Evolutionary conservation across 2,797 vertebrate genomes (phyloP), one percentile per base, ranked within the genome.

Genomic region (Atherinosoma microstoma): DNA sequence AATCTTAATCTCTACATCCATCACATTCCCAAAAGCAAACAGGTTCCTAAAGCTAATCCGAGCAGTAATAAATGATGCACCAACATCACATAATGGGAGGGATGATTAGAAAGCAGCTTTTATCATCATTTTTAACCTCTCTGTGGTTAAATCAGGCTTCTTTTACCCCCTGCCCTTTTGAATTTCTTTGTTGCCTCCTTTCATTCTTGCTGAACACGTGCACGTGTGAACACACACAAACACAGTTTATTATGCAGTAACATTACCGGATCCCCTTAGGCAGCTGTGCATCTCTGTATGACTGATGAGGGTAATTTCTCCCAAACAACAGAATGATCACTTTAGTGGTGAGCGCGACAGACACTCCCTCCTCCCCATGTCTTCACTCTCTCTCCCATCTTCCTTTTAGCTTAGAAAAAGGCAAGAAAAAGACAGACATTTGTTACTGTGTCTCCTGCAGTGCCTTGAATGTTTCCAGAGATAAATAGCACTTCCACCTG

Each of bases 231-330:
- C 75, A 66, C 73, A 79, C 87, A 89, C 83, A 88, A 65, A 84
- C 82, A 87, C 76, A 82, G 82, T 88, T 90, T 94, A 91, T 94
- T 93, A 93, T 93, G 91, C 93, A 92, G 91, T 93, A 92, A 93
- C 92, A 93, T 93, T 91, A 92, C 84, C 87, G 87, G 90, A 91
- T 87, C 90, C 92, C 93, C 90, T 89, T 90, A 92, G 93, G 94
- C 94, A 95, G 93, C 89, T 94, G 93, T 93, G 94, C 91, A 94
- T 94, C 93, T 93, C 91, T 85, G 90, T 93, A 93, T 94, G 94
- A 96, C 92, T 95, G 93, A 96, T 96, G 94, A 95, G 93, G 93
- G 94, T 95, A 95, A 95, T 95, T 95, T 96, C 91, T 94, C 88
- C 93, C 92, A 93, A 95, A 95, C 93, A 94, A 93, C 92, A 91